Base-by-base conservation (phyloP, 2,113 vertebrate species). In the Nymphicus hollandicus region DNA sequence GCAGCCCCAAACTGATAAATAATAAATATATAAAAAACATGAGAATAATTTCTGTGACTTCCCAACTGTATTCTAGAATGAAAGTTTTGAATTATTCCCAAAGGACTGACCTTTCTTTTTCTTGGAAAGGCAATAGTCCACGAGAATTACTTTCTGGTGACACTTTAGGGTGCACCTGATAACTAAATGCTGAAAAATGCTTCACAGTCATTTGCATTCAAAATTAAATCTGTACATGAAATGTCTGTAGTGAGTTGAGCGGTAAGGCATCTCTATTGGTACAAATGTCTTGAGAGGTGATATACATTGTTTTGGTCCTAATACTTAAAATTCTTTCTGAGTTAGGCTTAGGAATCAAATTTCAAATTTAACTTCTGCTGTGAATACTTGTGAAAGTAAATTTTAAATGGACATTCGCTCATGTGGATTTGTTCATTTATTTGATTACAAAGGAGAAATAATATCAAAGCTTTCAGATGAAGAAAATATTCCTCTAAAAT, bases 401-500 rank as follows among this genome's bases (percentile, higher is more conserved):
- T 91, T 81, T 91, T 71, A 41, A 74, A 78, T 47, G 7, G 37
- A 15, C 37, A 7, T 81, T 84, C 71, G 19, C n/a, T 86, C 14
- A 8, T 71, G 73, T 69, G 19, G 14, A 61, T 80, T 88, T 86
- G 20, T 65, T 63, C 35, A 55, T 90, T 88, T 33, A n/a, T 89
- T 94, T 49, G 19, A 3, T 76, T 93, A 80, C 39, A 63, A 95
- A 80, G 41, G 24, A 93, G 58, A 94, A 93, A 77, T 73, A 37
- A 85, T 72, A 85, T 86, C 63, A 93, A 86, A 95, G 53, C 24
- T 77, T 93, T 65, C 41, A 80, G 29, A n/a, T 82, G 12, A 89
- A 94, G 83, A 72, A 91, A 93, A 61, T 88, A 44, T 81, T 89
- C 20, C 31, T 77, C 22, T 88, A 73, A 91, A 89, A 83, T 66